Evolutionary conservation across 2,113 vertebrate species (phyloP).

Genomic region (Cisticola juncidis): DNA sequence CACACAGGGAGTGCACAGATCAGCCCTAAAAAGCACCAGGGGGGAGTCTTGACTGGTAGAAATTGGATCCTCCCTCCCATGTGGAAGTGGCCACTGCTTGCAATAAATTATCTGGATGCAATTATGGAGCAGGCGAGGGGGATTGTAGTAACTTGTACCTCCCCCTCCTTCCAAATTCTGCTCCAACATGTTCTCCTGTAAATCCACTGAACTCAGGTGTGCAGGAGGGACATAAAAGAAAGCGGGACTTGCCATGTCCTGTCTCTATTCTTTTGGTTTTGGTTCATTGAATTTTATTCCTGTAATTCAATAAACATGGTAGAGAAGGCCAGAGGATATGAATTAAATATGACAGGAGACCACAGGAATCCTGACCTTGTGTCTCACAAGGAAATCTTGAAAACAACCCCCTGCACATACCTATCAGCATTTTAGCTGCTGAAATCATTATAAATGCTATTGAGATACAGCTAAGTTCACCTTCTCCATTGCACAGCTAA

Average conservation of each 20-base stretch:
- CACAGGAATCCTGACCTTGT: slow-evolving; percentile 58
- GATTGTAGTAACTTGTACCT: background rate
- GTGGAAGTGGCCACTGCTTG: background rate
- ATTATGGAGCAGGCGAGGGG: background rate
- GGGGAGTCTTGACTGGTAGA: background rate
- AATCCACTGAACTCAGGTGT: background rate
- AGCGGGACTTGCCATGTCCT: background rate
- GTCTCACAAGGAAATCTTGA: slow-evolving; percentile 39
- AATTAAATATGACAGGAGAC: slow-evolving; percentile 67
- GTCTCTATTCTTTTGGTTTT: slow-evolving; percentile 42
- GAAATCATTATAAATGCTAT: slow-evolving; percentile 35
- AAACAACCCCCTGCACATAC: background rate
- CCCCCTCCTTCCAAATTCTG: background rate
- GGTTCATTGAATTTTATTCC: slow-evolving; percentile 52
- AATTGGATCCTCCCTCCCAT: background rate
- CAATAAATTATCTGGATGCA: slow-evolving; percentile 11
- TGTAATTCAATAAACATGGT: slow-evolving; percentile 52
- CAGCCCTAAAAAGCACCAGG: background rate
- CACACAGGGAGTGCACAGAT: background rate
- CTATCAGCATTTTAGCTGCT: background rate
- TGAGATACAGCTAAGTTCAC: background rate
- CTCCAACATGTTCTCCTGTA: background rate
- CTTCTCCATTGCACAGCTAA: slow-evolving; percentile 29
- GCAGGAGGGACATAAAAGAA: background rate
- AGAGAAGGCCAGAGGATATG: slow-evolving; percentile 33